A percentile compares a stretch with the other conserved stretches of the same genome.
These are phyloP conservation scores for Pycnonotus jocosus DNA, from an alignment of 2,113 vertebrate species.

Conservation along the genomic window DNA sequence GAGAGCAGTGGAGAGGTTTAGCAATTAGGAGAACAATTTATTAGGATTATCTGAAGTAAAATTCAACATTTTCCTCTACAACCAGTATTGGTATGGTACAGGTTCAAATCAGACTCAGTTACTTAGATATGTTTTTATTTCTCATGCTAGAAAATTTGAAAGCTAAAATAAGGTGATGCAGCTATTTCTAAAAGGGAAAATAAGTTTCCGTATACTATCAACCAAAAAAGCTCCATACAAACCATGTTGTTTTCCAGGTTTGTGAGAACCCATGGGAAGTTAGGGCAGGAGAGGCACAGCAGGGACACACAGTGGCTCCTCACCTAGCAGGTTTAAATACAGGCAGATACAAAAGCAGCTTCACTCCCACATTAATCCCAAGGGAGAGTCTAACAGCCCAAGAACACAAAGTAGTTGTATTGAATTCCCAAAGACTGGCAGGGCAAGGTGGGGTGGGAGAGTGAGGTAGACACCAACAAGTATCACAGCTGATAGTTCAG, in stretches of 20 bases:
- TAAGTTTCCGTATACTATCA: background rate
- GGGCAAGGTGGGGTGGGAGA: background rate
- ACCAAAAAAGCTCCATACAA: background rate
- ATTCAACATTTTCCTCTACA: background rate
- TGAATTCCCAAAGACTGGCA: background rate
- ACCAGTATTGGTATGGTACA: rapidly evolving
- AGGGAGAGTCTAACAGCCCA: background rate
- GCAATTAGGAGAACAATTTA: background rate
- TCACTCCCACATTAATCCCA: background rate
- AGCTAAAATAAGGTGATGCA: background rate
- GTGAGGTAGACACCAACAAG: background rate
- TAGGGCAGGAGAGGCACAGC: background rate
- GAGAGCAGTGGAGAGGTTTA: background rate
- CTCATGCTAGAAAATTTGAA: background rate
- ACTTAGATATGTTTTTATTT: background rate
- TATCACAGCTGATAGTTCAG: background rate
- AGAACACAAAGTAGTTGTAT: background rate
- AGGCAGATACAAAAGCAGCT: background rate
- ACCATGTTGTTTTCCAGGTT: background rate
- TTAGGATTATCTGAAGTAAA: background rate
- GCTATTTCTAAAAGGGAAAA: background rate
- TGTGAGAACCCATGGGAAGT: background rate
- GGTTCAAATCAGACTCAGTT: background rate
- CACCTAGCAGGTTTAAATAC: background rate
- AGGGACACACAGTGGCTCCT: background rate